These are phyloP conservation scores for Tadarida brasiliensis DNA, from an alignment of 2,797 vertebrate species.

Conservation along the genomic window DNA sequence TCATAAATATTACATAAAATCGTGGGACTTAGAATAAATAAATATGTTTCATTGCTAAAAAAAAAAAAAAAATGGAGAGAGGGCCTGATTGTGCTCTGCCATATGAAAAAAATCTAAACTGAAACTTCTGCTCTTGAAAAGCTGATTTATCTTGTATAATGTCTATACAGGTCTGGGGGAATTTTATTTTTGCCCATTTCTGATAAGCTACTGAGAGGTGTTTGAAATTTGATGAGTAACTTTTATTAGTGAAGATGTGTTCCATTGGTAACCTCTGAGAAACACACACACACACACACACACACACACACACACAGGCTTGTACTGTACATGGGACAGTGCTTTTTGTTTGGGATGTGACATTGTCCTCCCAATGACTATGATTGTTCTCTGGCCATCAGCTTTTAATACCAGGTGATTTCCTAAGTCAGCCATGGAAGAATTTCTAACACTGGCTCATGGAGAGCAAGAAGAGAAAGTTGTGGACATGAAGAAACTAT, in stretches of 20 bases:
- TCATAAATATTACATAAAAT: slow-evolving; percentile 3
- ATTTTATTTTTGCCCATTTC: slow-evolving; percentile 27
- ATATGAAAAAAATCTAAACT: neutral
- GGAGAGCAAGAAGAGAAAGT: neutral
- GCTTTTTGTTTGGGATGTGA: neutral
- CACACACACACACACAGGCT: neutral
- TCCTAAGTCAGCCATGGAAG: neutral
- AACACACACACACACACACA: too few species aligned
- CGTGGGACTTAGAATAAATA: slow-evolving; percentile 41
- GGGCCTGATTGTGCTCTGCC: neutral
- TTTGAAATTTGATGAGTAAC: neutral
- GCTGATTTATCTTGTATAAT: neutral
- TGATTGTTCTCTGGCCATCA: neutral
- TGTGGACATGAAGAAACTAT: neutral
- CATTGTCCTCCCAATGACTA: neutral
- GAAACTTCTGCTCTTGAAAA: neutral
- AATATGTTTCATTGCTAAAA: neutral
- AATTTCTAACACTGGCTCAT: neutral
- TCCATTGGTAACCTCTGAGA: neutral
- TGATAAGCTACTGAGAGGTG: neutral
- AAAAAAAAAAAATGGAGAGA: neutral
- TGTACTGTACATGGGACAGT: neutral
- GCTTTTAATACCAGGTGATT: neutral
- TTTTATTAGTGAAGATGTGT: neutral
- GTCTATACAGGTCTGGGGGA: neutral